phyloP scores from a whole-genome alignment of 1,140 invertebrate species.

The Glomeris maerens region DNA sequence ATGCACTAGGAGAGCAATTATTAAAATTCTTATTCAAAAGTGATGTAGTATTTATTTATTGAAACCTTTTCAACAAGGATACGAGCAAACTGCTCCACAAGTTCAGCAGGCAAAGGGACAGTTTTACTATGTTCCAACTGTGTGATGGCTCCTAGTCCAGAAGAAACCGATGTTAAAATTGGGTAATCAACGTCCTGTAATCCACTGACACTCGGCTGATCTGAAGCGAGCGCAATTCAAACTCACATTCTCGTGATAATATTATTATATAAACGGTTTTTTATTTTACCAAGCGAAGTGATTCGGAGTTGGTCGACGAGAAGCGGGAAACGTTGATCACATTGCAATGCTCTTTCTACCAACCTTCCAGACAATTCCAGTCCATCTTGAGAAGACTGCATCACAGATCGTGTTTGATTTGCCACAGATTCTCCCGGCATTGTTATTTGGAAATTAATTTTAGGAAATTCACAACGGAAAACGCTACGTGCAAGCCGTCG shows the following conservation, averaged over 20 bases:
- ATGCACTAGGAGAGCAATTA: no score
- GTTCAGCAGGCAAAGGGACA: slow-evolving; percentile 36
- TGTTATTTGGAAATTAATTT: no score
- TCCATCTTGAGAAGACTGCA: neutral
- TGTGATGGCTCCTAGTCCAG: slow-evolving; percentile 26
- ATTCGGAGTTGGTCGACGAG: neutral
- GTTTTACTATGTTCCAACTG: slow-evolving; percentile 30
- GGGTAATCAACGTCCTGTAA: slow-evolving; percentile 37
- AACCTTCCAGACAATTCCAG: neutral
- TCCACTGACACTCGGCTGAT: slow-evolving; percentile 28
- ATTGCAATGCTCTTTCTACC: neutral
- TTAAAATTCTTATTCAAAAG: no score
- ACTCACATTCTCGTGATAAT: neutral
- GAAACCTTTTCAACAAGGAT: no score
- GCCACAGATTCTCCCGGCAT: no score
- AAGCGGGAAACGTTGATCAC: neutral
- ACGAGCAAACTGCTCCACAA: slow-evolving; percentile 40
- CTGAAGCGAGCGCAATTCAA: neutral
- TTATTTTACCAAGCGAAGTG: neutral
- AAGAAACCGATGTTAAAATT: slow-evolving; percentile 27
- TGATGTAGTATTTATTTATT: no score
- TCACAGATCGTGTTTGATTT: no score
- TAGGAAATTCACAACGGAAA: no score
- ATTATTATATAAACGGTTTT: neutral
- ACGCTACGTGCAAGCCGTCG: no score